Percentiles rank a stretch among this genome's conserved stretches.
phyloP scores from a whole-genome alignment of 1,140 invertebrate genomes.

The Procambarus clarkii region DNA sequence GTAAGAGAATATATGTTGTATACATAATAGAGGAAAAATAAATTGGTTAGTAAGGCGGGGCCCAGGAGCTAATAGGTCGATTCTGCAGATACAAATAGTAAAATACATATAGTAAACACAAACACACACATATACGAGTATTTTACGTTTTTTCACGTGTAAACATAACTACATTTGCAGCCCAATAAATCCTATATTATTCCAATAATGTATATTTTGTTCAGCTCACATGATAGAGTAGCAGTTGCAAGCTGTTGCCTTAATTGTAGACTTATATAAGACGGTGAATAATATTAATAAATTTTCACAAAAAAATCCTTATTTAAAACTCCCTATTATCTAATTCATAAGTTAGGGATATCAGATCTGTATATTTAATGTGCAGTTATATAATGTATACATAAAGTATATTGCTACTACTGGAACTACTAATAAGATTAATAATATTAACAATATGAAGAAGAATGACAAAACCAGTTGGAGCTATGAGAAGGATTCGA shows the following conservation, averaged over 20 bases:
- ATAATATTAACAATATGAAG: neutral
- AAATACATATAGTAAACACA: neutral
- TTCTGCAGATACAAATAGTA: too few species aligned
- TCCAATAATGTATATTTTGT: neutral
- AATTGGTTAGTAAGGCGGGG: too few species aligned
- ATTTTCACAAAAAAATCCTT: neutral
- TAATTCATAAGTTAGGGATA: neutral
- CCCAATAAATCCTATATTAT: too few species aligned
- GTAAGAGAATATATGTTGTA: too few species aligned
- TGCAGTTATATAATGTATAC: neutral
- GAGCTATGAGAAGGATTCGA: neutral
- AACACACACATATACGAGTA: neutral
- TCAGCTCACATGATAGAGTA: neutral
- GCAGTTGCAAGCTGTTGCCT: constrained; percentile 3
- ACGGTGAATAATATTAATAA: neutral
- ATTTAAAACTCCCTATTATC: neutral
- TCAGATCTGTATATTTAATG: neutral
- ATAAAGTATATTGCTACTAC: neutral
- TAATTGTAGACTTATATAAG: neutral
- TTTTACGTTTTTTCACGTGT: too few species aligned
- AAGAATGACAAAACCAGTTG: neutral
- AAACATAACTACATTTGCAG: too few species aligned
- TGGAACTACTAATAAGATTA: neutral
- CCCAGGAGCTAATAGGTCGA: too few species aligned
- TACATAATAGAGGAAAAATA: too few species aligned